These are phyloP conservation scores for Leuciscus waleckii DNA, from an alignment of 2,797 vertebrate genomes.

Conservation along the genomic window DNA sequence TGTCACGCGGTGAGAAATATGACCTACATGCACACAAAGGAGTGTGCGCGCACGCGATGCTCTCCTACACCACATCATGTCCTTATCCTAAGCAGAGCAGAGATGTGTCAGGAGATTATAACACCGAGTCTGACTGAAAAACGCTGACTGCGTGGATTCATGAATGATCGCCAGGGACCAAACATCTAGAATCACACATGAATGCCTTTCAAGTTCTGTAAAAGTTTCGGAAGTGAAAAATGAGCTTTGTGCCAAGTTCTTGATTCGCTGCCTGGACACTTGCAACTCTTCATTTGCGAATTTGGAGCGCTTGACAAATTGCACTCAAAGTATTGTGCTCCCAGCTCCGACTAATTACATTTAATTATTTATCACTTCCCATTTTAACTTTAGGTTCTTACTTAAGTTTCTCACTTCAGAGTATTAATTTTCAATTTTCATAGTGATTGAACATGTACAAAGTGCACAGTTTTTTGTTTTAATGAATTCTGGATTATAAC, in stretches of 20 bases:
- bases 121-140: constrained; percentile 67
- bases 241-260: constrained; percentile 33
- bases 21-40: constrained; percentile 62
- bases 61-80: constrained; percentile 75
- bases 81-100: constrained; percentile 77
- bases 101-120: constrained; percentile 68
- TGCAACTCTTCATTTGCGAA: constrained; percentile 35
- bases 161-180: constrained; percentile 71
- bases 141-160: constrained; percentile 77
- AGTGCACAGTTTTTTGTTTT: not conserved
- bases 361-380: constrained; percentile 37
- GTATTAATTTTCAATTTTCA: constrained; percentile 42
- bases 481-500: constrained; percentile 38
- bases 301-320: constrained; percentile 36
- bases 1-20: constrained; percentile 75
- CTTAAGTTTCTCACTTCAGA: constrained; percentile 23
- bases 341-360: constrained; percentile 30
- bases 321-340: constrained; percentile 4
- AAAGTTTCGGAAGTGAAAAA: constrained; percentile 7
- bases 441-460: constrained; percentile 44
- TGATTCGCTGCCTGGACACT: constrained; percentile 47
- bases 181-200: constrained; percentile 67
- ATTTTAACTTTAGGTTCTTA: constrained; percentile 38
- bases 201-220: constrained; percentile 59
- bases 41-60: constrained; percentile 47